Conservation (phyloP, 2,797 vertebrate genomes). For the Epinephelus awoara region DNA sequence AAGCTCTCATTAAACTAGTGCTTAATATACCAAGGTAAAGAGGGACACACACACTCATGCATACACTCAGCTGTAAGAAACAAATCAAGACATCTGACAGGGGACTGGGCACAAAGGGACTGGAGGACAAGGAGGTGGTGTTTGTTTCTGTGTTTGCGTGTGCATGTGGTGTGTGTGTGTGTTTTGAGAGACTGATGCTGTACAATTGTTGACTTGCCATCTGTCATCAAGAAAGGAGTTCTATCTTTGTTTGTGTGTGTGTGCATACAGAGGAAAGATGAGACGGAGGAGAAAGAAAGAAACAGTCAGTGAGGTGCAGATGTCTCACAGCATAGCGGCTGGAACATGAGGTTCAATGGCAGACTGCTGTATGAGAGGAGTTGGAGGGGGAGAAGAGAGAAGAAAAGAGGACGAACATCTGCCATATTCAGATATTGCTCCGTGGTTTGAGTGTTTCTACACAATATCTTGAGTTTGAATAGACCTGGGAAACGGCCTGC, state of each 20-base stretch:
- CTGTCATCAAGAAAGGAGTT: slow-evolving; percentile 92
- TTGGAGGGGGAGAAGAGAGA: slow-evolving; percentile 63
- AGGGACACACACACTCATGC: slow-evolving; percentile 46
- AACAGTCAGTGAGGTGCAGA: slow-evolving; percentile 85
- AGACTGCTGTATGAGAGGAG: slow-evolving; percentile 89
- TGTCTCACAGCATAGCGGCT: slow-evolving; percentile 73
- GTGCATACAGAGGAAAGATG: slow-evolving; percentile 70
- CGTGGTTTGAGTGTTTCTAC: slow-evolving; percentile 69
- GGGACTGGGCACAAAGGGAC: slow-evolving; percentile 67
- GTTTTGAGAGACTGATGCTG: slow-evolving; percentile 84
- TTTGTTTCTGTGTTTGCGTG: slow-evolving; percentile 63
- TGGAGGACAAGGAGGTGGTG: slow-evolving; percentile 68
- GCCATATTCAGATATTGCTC: slow-evolving; percentile 77
- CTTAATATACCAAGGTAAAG: slow-evolving; percentile 79
- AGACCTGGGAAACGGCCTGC: slow-evolving; percentile 52
- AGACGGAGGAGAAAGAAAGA: slow-evolving; percentile 71
- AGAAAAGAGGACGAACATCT: slow-evolving; percentile 76
- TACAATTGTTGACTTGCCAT: slow-evolving; percentile 99
- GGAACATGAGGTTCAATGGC: slow-evolving; percentile 83
- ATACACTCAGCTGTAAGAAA: slow-evolving; percentile 62
- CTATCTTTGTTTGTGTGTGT: slow-evolving; percentile 54
- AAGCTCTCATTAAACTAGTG: slow-evolving; percentile 93
- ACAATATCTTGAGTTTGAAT: slow-evolving; percentile 69
- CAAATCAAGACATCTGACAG: slow-evolving; percentile 74
- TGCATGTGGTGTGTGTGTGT: slow-evolving; percentile 41